Percentiles rank a stretch among this genome's conserved stretches.
Conservation (phyloP, 2,888 invertebrate genomes). For the Conistra vaccinii region DNA sequence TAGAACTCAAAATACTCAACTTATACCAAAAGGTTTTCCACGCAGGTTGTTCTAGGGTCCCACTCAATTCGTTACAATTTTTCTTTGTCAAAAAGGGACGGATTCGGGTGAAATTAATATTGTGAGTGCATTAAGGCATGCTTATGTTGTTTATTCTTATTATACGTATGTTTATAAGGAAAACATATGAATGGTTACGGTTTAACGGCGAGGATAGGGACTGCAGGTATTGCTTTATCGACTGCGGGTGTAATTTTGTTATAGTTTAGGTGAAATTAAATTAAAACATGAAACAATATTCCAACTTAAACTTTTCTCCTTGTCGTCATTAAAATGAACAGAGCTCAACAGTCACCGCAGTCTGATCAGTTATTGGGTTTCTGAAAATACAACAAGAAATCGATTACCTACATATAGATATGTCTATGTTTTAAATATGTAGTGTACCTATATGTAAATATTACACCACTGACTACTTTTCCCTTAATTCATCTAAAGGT, state of each 20-base stretch:
- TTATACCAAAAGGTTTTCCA: slow-evolving; percentile 71
- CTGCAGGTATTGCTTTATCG: not conserved
- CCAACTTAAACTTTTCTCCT: no score
- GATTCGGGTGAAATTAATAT: slow-evolving; percentile 86
- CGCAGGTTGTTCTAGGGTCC: slow-evolving; percentile 81
- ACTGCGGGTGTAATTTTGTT: not conserved
- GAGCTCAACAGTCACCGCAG: not conserved
- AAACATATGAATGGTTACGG: slow-evolving; percentile 17
- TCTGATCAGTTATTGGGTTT: no score
- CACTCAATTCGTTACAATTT: slow-evolving; percentile 88
- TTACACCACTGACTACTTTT: no score
- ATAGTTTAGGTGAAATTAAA: not conserved
- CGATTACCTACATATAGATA: not conserved
- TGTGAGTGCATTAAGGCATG: slow-evolving; percentile 82
- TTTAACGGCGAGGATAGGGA: slow-evolving; percentile 9
- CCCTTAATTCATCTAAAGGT: no score
- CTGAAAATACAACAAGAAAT: not conserved
- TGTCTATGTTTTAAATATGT: no score
- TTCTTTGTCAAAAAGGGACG: slow-evolving; percentile 88
- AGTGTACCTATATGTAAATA: no score
- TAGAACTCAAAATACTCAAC: slow-evolving; percentile 59
- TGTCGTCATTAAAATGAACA: not conserved
- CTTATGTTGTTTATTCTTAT: slow-evolving; percentile 64
- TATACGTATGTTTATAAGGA: slow-evolving; percentile 35
- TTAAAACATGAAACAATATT: no score